Evolutionary conservation across 2,888 invertebrate species (phyloP), one percentile per base, ranked within the genome.

Genomic region (Chrysolina haemoptera): DNA sequence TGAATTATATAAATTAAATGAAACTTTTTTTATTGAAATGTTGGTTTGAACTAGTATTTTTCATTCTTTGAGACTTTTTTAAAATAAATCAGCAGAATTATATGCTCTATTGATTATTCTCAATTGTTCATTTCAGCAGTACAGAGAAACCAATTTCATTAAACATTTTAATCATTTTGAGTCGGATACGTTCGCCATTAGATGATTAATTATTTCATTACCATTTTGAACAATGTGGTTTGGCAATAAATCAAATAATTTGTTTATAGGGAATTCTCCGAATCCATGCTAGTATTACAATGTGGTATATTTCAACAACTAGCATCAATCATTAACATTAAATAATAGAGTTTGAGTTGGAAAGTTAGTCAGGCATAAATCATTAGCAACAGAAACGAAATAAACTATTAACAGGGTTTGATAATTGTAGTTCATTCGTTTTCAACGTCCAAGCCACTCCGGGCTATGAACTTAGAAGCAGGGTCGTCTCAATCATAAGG

Each of bases 121-220:
- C 1, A 10, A 18, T 20, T 55, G 10, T 55, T 12, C 55, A 22
- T 20, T 55, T 22, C 18, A 20, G 22, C 55, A 20, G n/a, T n/a
- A n/a, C n/a, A n/a, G n/a, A n/a, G n/a, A n/a, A n/a, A n/a, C n/a
- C n/a, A n/a, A n/a, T n/a, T n/a, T n/a, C n/a, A n/a, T n/a, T n/a
- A n/a, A n/a, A n/a, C n/a, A n/a, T n/a, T n/a, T n/a, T n/a, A n/a
- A n/a, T n/a, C n/a, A n/a, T n/a, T n/a, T n/a, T n/a, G n/a, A n/a
- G n/a, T n/a, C n/a, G n/a, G n/a, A 12, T 55, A 55, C 35, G 27
- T 59, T 22, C 9, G n/a, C 59, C 12, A 67, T 67, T 67, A 14
- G 41, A 53, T 67, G 67, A 67, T 67, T 55, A 53, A 67, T 67
- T 67, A 53, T 67, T 67, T 67, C 53, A 67, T 67, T 67, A 53